Base-by-base conservation (phyloP, 1,140 invertebrate genomes). In the Drosophila gunungcola region DNA sequence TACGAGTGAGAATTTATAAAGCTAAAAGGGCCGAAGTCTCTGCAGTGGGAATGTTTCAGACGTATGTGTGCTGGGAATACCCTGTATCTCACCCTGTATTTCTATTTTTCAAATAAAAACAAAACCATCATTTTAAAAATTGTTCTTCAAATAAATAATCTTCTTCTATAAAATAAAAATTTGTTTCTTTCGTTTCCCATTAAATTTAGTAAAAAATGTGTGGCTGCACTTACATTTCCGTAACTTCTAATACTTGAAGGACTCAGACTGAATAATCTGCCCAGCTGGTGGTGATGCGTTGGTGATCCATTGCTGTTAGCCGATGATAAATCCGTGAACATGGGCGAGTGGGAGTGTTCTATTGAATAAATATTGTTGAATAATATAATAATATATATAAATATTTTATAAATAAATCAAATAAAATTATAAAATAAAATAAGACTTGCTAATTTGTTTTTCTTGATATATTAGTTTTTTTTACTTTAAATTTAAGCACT, bases 311-410 rank as follows among this genome's bases (percentile, higher is more conserved):
- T 89, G 55, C 61, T 80, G 48, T 74, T 80, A 0, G 53, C 58
- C 4, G 83, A 80, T 34, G 89, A 90, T 16, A 89, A 56, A 9
- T 91, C 90, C 43, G 86, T 64, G 16, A 92, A 92, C 62, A 92
- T 62, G 2, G 91, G 91, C 6, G 91, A 91, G 46, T 88, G 79
- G 5, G 91, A 77, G 60, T 89, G 79, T 49, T 92, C 91, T 92
- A 27, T n/a, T n/a, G n/a, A n/a, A n/a, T n/a, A n/a, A n/a, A n/a
- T n/a, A n/a, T n/a, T n/a, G n/a, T n/a, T n/a, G n/a, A n/a, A n/a
- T n/a, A n/a, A n/a, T n/a, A n/a, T n/a, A n/a, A n/a, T n/a, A n/a
- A n/a, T n/a, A n/a, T n/a, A n/a, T n/a, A n/a, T n/a, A n/a, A n/a
- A n/a, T n/a, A n/a, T n/a, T n/a, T n/a, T n/a, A n/a, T n/a, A n/a